Base-by-base conservation (phyloP, 2,888 invertebrate genomes). In the Galeopsomyia nigrocyanea region DNA sequence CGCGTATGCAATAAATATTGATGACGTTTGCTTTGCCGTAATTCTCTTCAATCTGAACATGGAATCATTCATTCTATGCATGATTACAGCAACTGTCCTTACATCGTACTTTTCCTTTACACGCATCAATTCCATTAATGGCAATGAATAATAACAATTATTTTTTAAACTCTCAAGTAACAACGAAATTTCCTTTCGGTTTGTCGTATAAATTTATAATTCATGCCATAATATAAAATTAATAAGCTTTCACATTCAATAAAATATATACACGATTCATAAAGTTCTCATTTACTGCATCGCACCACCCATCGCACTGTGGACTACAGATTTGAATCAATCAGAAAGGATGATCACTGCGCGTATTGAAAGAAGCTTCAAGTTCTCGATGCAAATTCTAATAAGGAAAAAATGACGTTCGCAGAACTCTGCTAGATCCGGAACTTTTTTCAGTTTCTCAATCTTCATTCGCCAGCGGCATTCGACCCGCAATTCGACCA, bases 101-200 rank as follows among this genome's bases (percentile, higher is more conserved):
- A 39, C 39, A 9, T 10, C 39, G 13, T 39, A 39, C n/a, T 39
- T 13, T 39, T 10, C 7, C 10, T 39, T 77, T 78, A 79, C 73
- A 77, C 78, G 79, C 81, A 82, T 84, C 83, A 85, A 84, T 84
- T 85, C 84, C 84, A 83, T 84, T 79, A 80, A 80, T 79, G 83
- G 83, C 82, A 82, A 81, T 81, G 78, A 82, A 78, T 76, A 82
- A 81, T 77, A 79, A 77, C 66, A 69, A 66, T 50, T 53, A 67
- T 75, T 50, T 75, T 75, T 75, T 77, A 73, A 68, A 53, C 17
- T 13, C 50, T 67, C 65, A 58, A 62, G 13, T 51, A 60, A 70
- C 77, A 74, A 74, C 73, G 68, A 68, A 73, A 73, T 68, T 31
- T 74, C 58, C 62, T 47, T 53, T 62, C 21, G 22, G 50, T 26